phyloP scores from a whole-genome alignment of 2,113 vertebrate species.

The Thamnaconus septentrionalis region DNA sequence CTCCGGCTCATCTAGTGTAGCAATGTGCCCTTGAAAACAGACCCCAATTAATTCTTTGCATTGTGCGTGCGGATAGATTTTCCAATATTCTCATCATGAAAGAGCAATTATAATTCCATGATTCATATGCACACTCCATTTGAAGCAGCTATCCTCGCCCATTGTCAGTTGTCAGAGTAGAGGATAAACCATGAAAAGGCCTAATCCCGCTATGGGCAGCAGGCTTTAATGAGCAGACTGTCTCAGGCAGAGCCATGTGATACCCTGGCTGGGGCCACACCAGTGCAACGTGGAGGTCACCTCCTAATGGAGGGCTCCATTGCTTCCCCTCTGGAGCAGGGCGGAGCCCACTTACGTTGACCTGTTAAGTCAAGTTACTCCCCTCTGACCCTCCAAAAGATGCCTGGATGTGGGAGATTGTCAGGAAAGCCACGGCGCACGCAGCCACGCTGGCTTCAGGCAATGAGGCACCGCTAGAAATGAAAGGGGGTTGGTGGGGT shows the following conservation, averaged over 20 bases:
- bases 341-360: constrained; percentile 73
- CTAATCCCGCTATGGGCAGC: constrained; percentile 72
- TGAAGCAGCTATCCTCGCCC: constrained; percentile 61
- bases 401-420: constrained; percentile 63
- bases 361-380: constrained; percentile 80
- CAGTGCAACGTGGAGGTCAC: constrained; percentile 68
- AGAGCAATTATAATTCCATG: constrained; percentile 75
- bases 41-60: constrained; percentile 72
- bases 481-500: constrained; percentile 26
- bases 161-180: constrained; percentile 73
- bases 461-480: constrained; percentile 41
- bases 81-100: constrained; percentile 75
- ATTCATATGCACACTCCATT: constrained; percentile 71
- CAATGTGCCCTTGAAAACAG: constrained; percentile 72
- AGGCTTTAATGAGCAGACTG: constrained; percentile 75
- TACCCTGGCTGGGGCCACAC: constrained; percentile 65
- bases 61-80: constrained; percentile 68
- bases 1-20: constrained; percentile 54
- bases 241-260: constrained; percentile 70
- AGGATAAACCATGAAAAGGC: constrained; percentile 72
- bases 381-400: constrained; percentile 74
- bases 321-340: constrained; percentile 71
- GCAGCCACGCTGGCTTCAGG: constrained; percentile 59
- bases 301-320: constrained; percentile 73
- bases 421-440: constrained; percentile 54